Percentiles rank a stretch among this genome's conserved stretches.
Conservation (phyloP, 2,113 vertebrate species). For the Numida meleagris region DNA sequence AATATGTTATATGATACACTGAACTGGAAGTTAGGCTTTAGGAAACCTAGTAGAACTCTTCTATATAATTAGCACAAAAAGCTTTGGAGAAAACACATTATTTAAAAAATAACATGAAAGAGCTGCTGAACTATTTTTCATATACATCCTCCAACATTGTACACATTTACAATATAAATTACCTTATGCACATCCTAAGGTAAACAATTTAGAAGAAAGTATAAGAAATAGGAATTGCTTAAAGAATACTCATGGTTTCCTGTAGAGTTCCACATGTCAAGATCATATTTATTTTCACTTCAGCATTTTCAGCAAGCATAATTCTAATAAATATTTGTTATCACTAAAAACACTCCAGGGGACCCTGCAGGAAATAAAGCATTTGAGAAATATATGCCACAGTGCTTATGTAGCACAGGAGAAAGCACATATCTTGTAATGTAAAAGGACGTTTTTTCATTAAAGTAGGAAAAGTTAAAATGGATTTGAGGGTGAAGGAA, state of each 20-base stretch:
- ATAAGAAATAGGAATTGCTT: background rate
- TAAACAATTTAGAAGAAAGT: background rate
- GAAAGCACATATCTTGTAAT: background rate
- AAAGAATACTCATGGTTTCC: background rate
- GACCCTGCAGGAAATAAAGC: background rate
- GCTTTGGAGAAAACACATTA: background rate
- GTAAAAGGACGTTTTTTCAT: background rate
- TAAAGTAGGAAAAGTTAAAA: background rate
- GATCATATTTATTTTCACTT: background rate
- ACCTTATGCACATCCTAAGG: background rate
- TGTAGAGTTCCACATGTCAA: background rate
- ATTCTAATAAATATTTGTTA: background rate
- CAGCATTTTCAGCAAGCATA: background rate
- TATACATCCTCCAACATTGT: background rate
- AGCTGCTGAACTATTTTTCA: background rate
- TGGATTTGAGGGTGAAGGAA: background rate
- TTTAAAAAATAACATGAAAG: background rate
- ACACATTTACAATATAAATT: background rate
- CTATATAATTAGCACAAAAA: background rate
- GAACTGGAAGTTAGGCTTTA: background rate
- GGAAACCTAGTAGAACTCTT: background rate
- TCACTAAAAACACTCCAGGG: background rate
- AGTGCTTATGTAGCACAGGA: background rate
- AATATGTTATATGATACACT: background rate
- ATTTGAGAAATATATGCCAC: background rate